phyloP scores from a whole-genome alignment of 2,797 vertebrate genomes.

The Alauda arvensis region DNA sequence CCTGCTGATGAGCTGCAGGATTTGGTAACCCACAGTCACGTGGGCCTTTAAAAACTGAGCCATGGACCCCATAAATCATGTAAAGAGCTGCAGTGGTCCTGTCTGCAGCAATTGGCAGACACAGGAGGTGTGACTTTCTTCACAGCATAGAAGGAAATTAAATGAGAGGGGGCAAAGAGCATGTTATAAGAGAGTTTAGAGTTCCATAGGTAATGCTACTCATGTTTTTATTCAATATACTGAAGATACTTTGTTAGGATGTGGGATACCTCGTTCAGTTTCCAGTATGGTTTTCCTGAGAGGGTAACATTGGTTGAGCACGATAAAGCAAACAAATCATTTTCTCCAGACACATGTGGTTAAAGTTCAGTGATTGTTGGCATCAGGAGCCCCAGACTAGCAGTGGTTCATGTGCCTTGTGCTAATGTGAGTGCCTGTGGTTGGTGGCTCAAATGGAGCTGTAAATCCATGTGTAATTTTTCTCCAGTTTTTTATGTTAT shows the following conservation, averaged over 20 bases:
- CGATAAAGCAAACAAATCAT: conserved; percentile 8
- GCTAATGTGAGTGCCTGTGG: neutral
- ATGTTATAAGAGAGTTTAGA: neutral
- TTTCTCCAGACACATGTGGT: neutral
- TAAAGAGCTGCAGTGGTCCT: neutral
- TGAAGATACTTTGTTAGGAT: conserved; percentile 11
- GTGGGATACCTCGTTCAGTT: neutral
- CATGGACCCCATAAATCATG: neutral
- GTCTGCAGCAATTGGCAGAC: neutral
- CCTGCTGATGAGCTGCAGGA: neutral
- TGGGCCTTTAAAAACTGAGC: neutral
- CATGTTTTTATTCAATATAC: neutral
- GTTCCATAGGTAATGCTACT: neutral
- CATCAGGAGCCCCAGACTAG: neutral
- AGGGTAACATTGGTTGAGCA: neutral
- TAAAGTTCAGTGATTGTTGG: conserved; percentile 5
- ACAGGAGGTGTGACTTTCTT: neutral
- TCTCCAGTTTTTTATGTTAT: neutral
- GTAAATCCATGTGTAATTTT: neutral
- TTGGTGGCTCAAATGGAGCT: neutral
- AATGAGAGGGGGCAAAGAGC: neutral
- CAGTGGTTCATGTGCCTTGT: neutral
- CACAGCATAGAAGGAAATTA: neutral
- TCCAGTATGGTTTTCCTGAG: conserved; percentile 16
- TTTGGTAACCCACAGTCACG: neutral